Evolutionary conservation across 2,113 vertebrate genomes (phyloP).

Genomic region (Otolemur garnettii): DNA sequence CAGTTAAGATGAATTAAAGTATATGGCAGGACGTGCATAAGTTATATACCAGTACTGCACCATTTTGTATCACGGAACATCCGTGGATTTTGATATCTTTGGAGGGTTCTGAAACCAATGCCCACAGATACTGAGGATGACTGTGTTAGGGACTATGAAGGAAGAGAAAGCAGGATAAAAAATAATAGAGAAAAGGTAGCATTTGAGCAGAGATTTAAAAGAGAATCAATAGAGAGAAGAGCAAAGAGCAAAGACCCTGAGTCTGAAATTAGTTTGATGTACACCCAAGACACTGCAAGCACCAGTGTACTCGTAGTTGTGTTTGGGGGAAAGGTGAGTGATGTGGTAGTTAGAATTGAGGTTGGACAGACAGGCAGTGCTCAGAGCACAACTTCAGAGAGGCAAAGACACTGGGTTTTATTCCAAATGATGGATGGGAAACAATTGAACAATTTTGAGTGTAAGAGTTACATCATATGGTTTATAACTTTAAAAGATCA

Average conservation of each 20-base stretch:
- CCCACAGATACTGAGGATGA: neutral
- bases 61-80: neutral
- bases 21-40: neutral
- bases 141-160: neutral
- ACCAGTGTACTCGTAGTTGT: neutral
- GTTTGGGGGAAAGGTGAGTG: neutral
- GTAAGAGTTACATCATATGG: neutral
- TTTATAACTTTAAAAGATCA: neutral
- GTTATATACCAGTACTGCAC: neutral
- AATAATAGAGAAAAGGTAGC: neutral
- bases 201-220: neutral
- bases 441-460: neutral
- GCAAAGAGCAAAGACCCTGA: neutral
- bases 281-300: neutral
- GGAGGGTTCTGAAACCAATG: neutral
- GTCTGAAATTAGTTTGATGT: neutral
- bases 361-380: neutral
- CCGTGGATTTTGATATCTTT: neutral
- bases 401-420: neutral
- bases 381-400: neutral
- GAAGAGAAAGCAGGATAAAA: constrained; percentile 7
- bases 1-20: neutral
- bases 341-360: neutral
- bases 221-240: neutral
- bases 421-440: neutral